These are phyloP conservation scores for Drosophila subsilvestris DNA, from an alignment of 2,888 invertebrate species.

Conservation along the genomic window DNA sequence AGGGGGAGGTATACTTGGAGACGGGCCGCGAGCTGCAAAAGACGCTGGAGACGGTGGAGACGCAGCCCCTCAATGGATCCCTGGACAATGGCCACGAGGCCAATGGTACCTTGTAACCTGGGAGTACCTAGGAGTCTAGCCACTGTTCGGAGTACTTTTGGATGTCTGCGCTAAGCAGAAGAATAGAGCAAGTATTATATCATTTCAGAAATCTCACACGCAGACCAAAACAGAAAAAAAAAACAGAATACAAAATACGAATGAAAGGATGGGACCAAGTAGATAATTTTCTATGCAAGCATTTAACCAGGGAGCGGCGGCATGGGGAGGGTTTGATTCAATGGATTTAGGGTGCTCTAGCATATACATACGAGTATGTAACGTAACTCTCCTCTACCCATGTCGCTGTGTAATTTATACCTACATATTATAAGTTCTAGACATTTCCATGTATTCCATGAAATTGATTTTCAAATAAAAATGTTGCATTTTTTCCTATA, in stretches of 20 bases:
- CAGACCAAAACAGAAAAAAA: constrained; percentile 58
- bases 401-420: constrained; percentile 26
- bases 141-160: too few relatives aligned
- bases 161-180: not conserved
- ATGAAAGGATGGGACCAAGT: constrained; percentile 16
- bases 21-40: constrained; percentile 56
- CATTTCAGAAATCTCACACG: constrained; percentile 64
- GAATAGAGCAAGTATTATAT: constrained; percentile 63
- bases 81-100: constrained; percentile 30
- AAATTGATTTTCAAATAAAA: constrained; percentile 35
- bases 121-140: constrained; percentile 19
- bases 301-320: constrained; percentile 34
- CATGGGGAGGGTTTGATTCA: not conserved
- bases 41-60: constrained; percentile 60
- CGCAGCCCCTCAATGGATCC: constrained; percentile 63
- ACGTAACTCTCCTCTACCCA: not conserved
- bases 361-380: not conserved
- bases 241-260: constrained; percentile 52
- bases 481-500: constrained; percentile 19
- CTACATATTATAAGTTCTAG: constrained; percentile 12
- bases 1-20: constrained; percentile 59
- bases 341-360: constrained; percentile 8
- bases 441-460: constrained; percentile 18
- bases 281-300: constrained; percentile 30
- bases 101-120: constrained; percentile 39